These are phyloP conservation scores for Eupristina koningsbergeri DNA, from an alignment of 1,140 invertebrate species.

Conservation along the genomic window DNA sequence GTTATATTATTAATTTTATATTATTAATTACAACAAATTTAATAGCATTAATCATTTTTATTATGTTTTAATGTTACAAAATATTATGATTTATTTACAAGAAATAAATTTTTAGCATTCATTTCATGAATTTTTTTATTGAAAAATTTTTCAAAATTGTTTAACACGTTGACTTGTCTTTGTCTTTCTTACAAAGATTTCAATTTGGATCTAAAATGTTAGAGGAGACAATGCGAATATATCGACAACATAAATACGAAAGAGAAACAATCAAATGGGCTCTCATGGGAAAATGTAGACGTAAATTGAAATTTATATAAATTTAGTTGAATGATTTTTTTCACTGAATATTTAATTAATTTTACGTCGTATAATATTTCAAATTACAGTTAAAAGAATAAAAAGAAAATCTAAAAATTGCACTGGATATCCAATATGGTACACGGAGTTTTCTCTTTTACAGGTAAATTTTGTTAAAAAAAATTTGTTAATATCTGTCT, in stretches of 20 bases:
- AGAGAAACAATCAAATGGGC: conserved; percentile 21
- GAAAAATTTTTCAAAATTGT: no score
- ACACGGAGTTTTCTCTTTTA: conserved; percentile 65
- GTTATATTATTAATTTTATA: no score
- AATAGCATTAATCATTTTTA: no score
- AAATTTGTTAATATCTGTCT: background rate
- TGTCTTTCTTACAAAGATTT: no score
- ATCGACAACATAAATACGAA: conserved; percentile 35
- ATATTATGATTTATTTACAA: no score
- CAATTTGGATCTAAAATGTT: no score
- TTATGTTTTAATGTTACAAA: no score
- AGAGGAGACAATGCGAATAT: background rate
- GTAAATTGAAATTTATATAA: background rate
- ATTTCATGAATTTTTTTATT: no score
- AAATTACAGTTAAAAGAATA: background rate
- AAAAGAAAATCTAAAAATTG: background rate
- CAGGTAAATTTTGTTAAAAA: conserved; percentile 59
- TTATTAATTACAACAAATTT: no score
- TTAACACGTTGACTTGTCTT: no score
- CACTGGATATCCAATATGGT: conserved; percentile 61
- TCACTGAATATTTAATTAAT: background rate
- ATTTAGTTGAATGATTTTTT: no score
- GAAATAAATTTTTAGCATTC: no score
- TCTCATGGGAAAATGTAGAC: background rate
- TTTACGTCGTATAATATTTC: background rate